Base-by-base conservation (phyloP, 2,113 vertebrate species). In the Paramormyrops kingsleyae region DNA sequence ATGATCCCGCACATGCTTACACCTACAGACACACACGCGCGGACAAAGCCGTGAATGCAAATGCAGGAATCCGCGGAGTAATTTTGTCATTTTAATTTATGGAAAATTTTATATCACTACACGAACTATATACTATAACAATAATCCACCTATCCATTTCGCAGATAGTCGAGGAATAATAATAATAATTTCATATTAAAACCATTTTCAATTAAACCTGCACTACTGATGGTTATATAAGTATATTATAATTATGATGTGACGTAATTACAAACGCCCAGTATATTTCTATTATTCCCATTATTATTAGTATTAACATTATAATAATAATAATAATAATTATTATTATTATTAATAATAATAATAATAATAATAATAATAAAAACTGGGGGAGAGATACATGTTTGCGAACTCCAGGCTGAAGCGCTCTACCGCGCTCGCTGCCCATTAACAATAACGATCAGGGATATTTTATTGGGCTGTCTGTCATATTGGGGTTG, bases 401-500 rank as follows among this genome's bases (percentile, higher is more conserved):
- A 85, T 49, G 44, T 39, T 19, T 50, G 9, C 52, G 31, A 31
- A 9, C 74, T 19, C 19, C 31, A 3, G 31, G 15, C 74, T 44
- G 12, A 88, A 21, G 27, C 46, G 39, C 85, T 90, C 56, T n/a
- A 47, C 49, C 50, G 70, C 46, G 66, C 42, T 59, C 46, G 50
- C 50, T 59, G 52, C 74, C 90, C 74, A 87, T 42, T 88, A 88
- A 44, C 49, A 83, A 31, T 83, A 88, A 90, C 52, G 31, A 90
- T 77, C 74, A 80, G 74, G 89, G 86, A 90, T 89, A 88, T 90
- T 91, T 90, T 88, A 91, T 89, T 91, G 88, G 46, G 80, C 88
- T 92, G 88, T 90, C 88, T 93, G 90, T 92, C 89, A 90, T 85
- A 90, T 89, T 88, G 89, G 90, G 90, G 91, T 89, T 92, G 91